These are phyloP conservation scores for Alcedo atthis DNA, from an alignment of 2,797 vertebrate genomes.

Conservation along the genomic window DNA sequence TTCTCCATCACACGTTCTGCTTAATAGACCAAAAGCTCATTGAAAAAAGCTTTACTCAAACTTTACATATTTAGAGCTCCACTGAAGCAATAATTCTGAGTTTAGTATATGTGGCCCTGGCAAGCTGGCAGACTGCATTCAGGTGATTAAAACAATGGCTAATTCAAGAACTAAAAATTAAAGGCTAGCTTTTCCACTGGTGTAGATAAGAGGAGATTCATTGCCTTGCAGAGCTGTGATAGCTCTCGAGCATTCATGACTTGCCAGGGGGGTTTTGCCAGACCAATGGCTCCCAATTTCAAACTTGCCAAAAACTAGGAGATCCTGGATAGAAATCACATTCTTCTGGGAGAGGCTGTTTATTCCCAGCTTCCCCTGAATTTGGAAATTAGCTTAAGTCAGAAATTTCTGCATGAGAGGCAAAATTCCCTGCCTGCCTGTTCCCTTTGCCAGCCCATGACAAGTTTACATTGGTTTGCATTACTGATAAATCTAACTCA, in stretches of 20 bases:
- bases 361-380: background rate
- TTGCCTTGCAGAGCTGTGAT: background rate
- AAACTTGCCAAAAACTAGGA: background rate
- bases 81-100: conserved; percentile 2
- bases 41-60: conserved; percentile 5
- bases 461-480: background rate
- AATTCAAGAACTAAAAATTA: conserved; percentile 45
- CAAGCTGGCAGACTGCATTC: background rate
- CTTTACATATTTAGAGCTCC: background rate
- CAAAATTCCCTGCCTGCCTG: background rate
- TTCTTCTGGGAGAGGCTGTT: background rate
- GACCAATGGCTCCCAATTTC: background rate
- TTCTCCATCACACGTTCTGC: background rate
- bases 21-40: background rate
- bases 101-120: background rate
- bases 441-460: background rate
- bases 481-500: background rate
- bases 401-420: conserved; percentile 4
- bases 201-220: conserved; percentile 24
- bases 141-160: conserved; percentile 21
- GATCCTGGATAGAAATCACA: background rate
- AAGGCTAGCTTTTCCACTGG: conserved; percentile 16
- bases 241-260: background rate
- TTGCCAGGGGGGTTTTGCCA: conserved; percentile 16
- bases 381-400: background rate